These are phyloP conservation scores for Drosophila sordidula DNA, from an alignment of 2,888 invertebrate species.

Conservation along the genomic window DNA sequence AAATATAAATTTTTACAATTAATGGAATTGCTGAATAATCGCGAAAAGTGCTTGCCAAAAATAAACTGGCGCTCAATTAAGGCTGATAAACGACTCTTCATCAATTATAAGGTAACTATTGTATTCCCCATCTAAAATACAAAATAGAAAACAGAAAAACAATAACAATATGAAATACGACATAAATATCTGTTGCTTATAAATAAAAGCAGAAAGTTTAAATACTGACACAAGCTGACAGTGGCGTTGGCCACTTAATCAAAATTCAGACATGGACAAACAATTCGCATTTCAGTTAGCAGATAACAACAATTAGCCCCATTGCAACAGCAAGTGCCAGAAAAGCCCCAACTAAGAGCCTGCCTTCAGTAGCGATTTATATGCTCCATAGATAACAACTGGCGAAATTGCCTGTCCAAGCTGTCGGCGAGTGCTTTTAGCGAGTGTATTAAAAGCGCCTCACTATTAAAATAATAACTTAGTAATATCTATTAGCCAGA, in stretches of 20 bases:
- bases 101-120: slow-evolving; percentile 67
- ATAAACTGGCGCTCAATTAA: slow-evolving; percentile 42
- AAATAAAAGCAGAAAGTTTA: slow-evolving; percentile 57
- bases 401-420: slow-evolving; percentile 66
- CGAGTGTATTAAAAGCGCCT: slow-evolving; percentile 69
- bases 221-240: slow-evolving; percentile 49
- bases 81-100: slow-evolving; percentile 56
- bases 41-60: slow-evolving; percentile 32
- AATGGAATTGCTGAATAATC: slow-evolving; percentile 32
- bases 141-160: background rate
- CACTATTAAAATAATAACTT: slow-evolving; percentile 78
- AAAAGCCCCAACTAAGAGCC: slow-evolving; percentile 50
- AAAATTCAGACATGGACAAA: slow-evolving; percentile 77
- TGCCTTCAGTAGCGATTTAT: slow-evolving; percentile 59
- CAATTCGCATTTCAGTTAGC: slow-evolving; percentile 56
- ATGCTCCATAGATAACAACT: slow-evolving; percentile 50
- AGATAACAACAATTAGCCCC: slow-evolving; percentile 69
- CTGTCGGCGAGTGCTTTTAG: slow-evolving; percentile 56
- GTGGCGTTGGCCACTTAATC: slow-evolving; percentile 74
- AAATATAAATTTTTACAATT: slow-evolving; percentile 1
- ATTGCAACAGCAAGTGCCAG: slow-evolving; percentile 29
- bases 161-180: slow-evolving; percentile 43
- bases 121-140: slow-evolving; percentile 8
- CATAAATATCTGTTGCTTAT: slow-evolving; percentile 54
- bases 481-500: slow-evolving; percentile 74